A percentile compares a stretch with the other conserved stretches of the same genome.
phyloP scores from a whole-genome alignment of 1,140 invertebrate genomes.

The Drosophila ogumai region DNA sequence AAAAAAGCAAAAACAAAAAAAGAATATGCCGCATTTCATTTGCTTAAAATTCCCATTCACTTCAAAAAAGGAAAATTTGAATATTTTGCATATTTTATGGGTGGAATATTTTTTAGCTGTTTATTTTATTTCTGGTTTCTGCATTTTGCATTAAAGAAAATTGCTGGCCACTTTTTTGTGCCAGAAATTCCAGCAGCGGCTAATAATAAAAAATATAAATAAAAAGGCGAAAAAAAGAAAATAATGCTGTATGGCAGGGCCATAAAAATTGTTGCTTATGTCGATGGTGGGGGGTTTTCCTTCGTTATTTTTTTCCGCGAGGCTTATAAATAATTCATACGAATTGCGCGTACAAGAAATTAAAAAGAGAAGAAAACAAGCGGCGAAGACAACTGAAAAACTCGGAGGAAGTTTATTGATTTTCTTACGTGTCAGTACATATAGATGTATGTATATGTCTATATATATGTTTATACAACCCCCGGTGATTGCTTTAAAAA shows the following conservation, averaged over 20 bases:
- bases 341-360: conserved; percentile 71
- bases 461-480: not conserved
- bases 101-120: conserved; percentile 57
- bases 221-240: conserved; percentile 27
- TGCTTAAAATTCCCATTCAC: conserved; percentile 80
- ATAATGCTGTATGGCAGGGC: conserved; percentile 51
- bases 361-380: conserved; percentile 57
- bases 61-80: conserved; percentile 69
- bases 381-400: conserved; percentile 36
- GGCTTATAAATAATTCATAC: conserved; percentile 80
- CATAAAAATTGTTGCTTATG: conserved; percentile 80
- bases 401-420: conserved; percentile 74
- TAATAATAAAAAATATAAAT: conserved; percentile 74
- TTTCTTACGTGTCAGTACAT: conserved; percentile 51
- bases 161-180: conserved; percentile 52
- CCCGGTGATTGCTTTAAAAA: conserved; percentile 56
- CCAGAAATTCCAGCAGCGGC: conserved; percentile 66
- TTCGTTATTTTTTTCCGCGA: conserved; percentile 24
- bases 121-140: conserved; percentile 32
- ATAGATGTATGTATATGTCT: too few species aligned
- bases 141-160: conserved; percentile 65
- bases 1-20: conserved; percentile 16
- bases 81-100: conserved; percentile 76
- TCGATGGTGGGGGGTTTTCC: conserved; percentile 37
- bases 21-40: conserved; percentile 66